Base-by-base conservation (phyloP, 2,113 vertebrate species). In the Chinchilla lanigera region DNA sequence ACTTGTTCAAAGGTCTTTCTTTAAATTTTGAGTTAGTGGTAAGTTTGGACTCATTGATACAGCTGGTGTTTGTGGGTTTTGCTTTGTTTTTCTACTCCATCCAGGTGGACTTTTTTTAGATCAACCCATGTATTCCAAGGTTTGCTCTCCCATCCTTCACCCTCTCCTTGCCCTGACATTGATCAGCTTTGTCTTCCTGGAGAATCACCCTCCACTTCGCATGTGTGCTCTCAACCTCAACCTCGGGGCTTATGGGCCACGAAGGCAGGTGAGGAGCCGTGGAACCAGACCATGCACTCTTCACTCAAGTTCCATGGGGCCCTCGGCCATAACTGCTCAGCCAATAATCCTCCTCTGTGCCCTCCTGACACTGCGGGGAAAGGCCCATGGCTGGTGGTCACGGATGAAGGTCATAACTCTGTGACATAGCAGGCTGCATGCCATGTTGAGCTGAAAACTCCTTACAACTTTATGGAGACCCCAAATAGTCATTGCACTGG, bases 211-310 rank as follows among this genome's bases (percentile, higher is more conserved):
- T 65, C 28, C 33, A 26, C 26, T 41, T 22, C 28, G 35, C 0
- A 8, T 6, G 17, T 14, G 60, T 14, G 16, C 35, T 12, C 9
- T 26, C 30, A n/a, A 1, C 13, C 28, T 78, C 60, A 63, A 19
- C 9, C n/a, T 28, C 12, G 0, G 38, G 38, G 6, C 20, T 50
- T 16, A 14, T 3, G 44, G 28, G 3, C 41, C n/a, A 12, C 3
- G 0, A 0, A 38, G 24, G 54, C 80, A 7, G 26, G 3, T 8
- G 7, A 17, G 2, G 75, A 61, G 41, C 22, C 11, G 0, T 22
- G 28, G 78, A 47, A 50, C 8, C 17, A 0, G 52, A 56, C 54
- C 38, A 3, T 33, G 1, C 7, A 13, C 2, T 61, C 35, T 61
- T 33, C 11, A 41, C 35, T 52, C 35, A 26, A 8, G 56, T 47